A percentile compares a stretch with the other conserved stretches of the same genome.
phyloP scores from a whole-genome alignment of 2,113 vertebrate species.

The Nansenia antarctica region DNA sequence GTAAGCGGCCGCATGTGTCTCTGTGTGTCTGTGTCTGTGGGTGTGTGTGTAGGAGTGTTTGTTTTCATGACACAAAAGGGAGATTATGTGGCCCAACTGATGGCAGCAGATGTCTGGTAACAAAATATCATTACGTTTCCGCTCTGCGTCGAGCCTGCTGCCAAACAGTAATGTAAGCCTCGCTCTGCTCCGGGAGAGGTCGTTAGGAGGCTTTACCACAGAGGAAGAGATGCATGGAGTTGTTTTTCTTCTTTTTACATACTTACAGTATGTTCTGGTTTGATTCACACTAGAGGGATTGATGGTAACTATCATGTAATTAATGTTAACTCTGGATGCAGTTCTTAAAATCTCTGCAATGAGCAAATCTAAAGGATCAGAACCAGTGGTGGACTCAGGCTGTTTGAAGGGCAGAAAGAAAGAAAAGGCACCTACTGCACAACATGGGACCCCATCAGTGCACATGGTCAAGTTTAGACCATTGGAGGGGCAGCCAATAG shows the following conservation, averaged over 20 bases:
- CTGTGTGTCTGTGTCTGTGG: not conserved
- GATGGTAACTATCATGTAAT: not conserved
- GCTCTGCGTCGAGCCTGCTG: constrained; percentile 41
- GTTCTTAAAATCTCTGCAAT: too few relatives aligned
- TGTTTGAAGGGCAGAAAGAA: too few relatives aligned
- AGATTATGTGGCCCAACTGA: constrained; percentile 10
- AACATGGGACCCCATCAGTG: too few relatives aligned
- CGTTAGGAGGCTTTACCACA: not conserved
- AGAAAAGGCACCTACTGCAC: too few relatives aligned
- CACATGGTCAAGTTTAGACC: too few relatives aligned
- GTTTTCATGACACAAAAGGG: constrained; percentile 11
- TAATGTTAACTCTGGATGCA: too few relatives aligned
- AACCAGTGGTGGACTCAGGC: too few relatives aligned
- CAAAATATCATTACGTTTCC: constrained; percentile 62
- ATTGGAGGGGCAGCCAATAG: too few relatives aligned
- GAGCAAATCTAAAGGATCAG: too few relatives aligned
- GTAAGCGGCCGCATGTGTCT: not conserved
- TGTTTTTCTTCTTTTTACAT: not conserved
- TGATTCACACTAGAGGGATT: too few relatives aligned
- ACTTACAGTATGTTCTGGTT: too few relatives aligned
- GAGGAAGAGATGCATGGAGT: constrained; percentile 1
- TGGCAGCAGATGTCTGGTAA: constrained; percentile 50
- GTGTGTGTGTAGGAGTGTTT: not conserved
- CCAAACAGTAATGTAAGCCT: constrained; percentile 54
- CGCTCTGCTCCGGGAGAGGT: not conserved